Percentiles rank a stretch among this genome's conserved stretches.
These are phyloP conservation scores for Parazoanthus atlanticus DNA, from an alignment of 92 coral and sea anemone species.

Conservation along the genomic window DNA sequence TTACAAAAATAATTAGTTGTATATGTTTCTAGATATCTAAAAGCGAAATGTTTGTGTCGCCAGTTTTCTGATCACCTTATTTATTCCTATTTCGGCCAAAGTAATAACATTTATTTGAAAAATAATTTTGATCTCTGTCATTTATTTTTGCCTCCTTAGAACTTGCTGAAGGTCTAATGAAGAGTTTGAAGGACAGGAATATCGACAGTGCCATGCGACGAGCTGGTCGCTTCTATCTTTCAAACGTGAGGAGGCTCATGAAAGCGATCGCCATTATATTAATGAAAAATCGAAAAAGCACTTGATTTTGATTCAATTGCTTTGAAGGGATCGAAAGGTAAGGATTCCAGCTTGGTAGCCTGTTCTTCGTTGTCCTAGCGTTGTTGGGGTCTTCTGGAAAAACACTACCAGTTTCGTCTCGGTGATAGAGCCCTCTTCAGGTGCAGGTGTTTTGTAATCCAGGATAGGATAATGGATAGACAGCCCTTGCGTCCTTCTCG, in stretches of 20 bases:
- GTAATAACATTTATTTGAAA: background rate
- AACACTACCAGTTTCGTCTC: too few species aligned
- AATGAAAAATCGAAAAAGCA: background rate
- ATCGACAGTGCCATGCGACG: background rate
- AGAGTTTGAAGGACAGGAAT: background rate
- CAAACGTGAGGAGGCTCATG: background rate
- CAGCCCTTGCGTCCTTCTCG: too few species aligned
- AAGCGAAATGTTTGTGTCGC: background rate
- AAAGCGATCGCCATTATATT: background rate
- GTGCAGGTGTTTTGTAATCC: too few species aligned
- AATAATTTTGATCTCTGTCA: background rate
- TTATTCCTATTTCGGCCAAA: background rate
- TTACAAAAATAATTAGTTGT: too few species aligned
- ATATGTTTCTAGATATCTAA: background rate
- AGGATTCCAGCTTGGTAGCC: too few species aligned
- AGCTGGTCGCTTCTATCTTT: conserved; percentile 15
- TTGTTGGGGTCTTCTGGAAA: too few species aligned
- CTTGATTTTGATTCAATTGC: background rate
- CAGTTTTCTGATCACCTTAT: background rate
- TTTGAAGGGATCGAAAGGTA: too few species aligned
- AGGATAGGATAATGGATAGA: too few species aligned
- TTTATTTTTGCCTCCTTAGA: background rate
- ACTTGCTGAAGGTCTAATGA: background rate
- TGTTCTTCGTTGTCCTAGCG: too few species aligned
- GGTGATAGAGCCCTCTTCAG: too few species aligned